A percentile compares a stretch with the other conserved stretches of the same genome.
These are phyloP conservation scores for Torymus auratus DNA, from an alignment of 2,888 invertebrate genomes.

Conservation along the genomic window DNA sequence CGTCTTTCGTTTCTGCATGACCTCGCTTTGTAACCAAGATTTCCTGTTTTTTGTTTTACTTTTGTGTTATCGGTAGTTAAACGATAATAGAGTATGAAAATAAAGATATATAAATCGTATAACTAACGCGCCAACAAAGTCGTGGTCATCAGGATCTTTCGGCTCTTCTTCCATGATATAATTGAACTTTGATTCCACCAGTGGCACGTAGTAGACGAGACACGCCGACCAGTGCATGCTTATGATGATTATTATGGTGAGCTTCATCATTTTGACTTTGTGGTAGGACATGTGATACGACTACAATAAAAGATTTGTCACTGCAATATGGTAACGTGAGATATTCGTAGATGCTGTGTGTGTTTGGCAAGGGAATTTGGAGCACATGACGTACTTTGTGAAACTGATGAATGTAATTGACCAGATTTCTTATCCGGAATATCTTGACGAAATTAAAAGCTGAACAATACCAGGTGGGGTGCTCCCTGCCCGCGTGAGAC, in stretches of 20 bases:
- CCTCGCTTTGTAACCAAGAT: constrained; percentile 67
- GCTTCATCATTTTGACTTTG: constrained; percentile 65
- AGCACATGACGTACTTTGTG: constrained; percentile 67
- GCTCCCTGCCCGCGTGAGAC: constrained; percentile 5
- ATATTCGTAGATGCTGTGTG: too few species aligned
- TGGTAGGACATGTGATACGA: constrained; percentile 66
- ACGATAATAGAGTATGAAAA: neutral
- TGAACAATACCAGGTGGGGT: constrained; percentile 63
- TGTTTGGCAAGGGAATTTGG: too few species aligned
- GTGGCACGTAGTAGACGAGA: constrained; percentile 70
- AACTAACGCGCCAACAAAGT: neutral
- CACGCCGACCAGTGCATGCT: constrained; percentile 72
- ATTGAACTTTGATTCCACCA: too few species aligned
- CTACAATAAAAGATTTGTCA: constrained; percentile 60
- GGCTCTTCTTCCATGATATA: neutral
- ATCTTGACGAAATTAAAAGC: constrained; percentile 69
- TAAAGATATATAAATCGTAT: neutral
- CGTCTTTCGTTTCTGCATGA: constrained; percentile 63
- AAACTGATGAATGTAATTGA: constrained; percentile 67
- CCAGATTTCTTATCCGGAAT: constrained; percentile 69
- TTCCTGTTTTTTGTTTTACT: constrained; percentile 54
- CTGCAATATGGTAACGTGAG: too few species aligned
- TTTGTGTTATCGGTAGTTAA: neutral
- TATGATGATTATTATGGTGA: constrained; percentile 62
- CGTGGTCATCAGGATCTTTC: neutral